Percentiles rank a stretch among this genome's conserved stretches.
Evolutionary conservation across 2,888 invertebrate genomes (phyloP).

Genomic region (Atethmia centrago): DNA sequence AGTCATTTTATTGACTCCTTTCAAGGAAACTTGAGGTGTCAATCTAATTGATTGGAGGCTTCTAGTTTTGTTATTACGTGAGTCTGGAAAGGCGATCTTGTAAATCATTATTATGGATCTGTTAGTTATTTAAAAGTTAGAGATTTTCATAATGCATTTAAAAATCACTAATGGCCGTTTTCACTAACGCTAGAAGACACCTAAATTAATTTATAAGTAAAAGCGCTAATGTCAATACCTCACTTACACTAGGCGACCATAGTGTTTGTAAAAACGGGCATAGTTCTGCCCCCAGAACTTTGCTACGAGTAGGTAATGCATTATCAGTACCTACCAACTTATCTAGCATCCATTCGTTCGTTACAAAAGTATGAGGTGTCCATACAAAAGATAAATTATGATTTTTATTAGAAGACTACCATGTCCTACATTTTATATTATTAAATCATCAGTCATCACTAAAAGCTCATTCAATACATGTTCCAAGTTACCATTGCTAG

Average conservation of each 20-base stretch:
- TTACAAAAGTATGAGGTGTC: background rate
- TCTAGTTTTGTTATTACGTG: background rate
- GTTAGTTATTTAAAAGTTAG: too few species aligned
- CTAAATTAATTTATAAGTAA: too few species aligned
- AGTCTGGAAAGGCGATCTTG: background rate
- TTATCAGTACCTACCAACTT: background rate
- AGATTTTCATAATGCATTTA: background rate
- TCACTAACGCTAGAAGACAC: too few species aligned
- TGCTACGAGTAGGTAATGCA: background rate
- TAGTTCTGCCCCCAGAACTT: background rate
- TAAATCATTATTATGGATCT: background rate
- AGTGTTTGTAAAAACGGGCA: too few species aligned
- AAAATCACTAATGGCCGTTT: too few species aligned
- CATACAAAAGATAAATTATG: background rate
- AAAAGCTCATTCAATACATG: slow-evolving; percentile 10
- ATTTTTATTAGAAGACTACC: background rate
- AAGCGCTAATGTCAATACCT: too few species aligned
- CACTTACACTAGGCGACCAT: too few species aligned
- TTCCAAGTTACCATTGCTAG: background rate
- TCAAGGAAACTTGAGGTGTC: slow-evolving; percentile 20
- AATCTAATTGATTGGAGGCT: background rate
- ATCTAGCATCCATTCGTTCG: background rate
- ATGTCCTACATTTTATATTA: background rate
- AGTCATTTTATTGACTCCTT: slow-evolving; percentile 34
- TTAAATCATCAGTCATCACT: slow-evolving; percentile 14